Evolutionary conservation across 2,797 vertebrate genomes (phyloP).

Genomic region (Pipistrellus nathusii): DNA sequence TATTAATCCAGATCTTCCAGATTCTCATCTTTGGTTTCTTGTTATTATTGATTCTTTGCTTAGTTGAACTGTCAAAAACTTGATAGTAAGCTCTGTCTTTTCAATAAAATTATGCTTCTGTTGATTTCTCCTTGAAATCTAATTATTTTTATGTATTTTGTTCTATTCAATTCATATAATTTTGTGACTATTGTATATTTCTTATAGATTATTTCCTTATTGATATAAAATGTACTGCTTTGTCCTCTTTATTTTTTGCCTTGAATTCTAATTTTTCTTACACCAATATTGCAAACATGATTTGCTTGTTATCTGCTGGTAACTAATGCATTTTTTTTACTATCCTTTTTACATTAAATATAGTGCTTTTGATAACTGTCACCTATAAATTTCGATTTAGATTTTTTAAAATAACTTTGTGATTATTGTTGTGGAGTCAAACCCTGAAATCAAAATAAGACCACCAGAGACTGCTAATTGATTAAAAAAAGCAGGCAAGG

Average conservation of each 20-base stretch:
- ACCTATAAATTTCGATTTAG: not conserved
- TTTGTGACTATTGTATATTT: not conserved
- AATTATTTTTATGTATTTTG: not conserved
- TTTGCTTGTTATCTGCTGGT: not conserved
- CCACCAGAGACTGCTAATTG: no score
- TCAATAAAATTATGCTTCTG: not conserved
- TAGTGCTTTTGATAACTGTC: not conserved
- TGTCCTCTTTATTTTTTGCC: not conserved
- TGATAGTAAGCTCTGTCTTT: not conserved
- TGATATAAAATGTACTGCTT: not conserved
- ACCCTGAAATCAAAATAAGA: no score
- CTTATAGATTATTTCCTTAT: not conserved
- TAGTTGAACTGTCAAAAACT: not conserved
- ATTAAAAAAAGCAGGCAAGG: no score
- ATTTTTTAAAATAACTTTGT: constrained; percentile 14
- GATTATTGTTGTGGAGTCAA: not conserved
- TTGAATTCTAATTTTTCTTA: constrained; percentile 33
- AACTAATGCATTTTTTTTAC: not conserved
- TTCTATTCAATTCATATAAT: not conserved
- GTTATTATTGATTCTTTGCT: not conserved
- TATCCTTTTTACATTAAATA: not conserved
- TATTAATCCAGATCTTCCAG: not conserved
- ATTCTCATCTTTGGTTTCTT: not conserved
- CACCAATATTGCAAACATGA: not conserved
- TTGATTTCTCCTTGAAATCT: constrained; percentile 15